Conservation (phyloP, 1,140 invertebrate genomes). For the Drosophila saltans region DNA sequence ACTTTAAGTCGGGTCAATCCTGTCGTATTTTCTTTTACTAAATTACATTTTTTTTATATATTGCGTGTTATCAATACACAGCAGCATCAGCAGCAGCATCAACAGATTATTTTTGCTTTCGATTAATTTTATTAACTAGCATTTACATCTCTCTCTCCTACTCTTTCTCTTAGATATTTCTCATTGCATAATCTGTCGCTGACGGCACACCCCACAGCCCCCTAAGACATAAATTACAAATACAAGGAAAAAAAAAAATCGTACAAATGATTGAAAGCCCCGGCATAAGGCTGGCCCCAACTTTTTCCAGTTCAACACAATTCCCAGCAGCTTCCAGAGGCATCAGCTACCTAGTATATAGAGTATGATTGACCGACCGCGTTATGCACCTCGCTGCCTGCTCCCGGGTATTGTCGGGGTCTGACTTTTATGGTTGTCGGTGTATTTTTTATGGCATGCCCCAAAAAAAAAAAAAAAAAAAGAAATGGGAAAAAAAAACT, state of each 20-base stretch:
- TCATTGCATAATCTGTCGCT: slow-evolving; percentile 79
- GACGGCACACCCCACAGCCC: slow-evolving; percentile 34
- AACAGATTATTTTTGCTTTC: slow-evolving; percentile 6
- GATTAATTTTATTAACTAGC: slow-evolving; percentile 73
- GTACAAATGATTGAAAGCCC: slow-evolving; percentile 74
- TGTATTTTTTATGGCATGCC: slow-evolving; percentile 75
- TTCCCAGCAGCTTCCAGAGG: background rate
- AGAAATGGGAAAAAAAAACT: background rate
- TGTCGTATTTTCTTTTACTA: too few species aligned
- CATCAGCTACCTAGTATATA: too few species aligned
- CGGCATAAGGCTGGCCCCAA: slow-evolving; percentile 7
- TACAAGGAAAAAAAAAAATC: slow-evolving; percentile 65
- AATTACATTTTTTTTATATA: too few species aligned
- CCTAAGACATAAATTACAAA: slow-evolving; percentile 21
- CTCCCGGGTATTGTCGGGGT: slow-evolving; percentile 72
- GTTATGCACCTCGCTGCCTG: slow-evolving; percentile 58
- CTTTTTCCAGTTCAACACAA: background rate
- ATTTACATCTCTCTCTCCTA: slow-evolving; percentile 39
- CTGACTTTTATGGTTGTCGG: slow-evolving; percentile 78
- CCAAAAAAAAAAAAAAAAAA: slow-evolving; percentile 34
- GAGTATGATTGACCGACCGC: slow-evolving; percentile 71
- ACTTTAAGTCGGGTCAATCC: too few species aligned
- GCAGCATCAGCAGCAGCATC: background rate
- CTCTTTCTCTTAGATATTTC: background rate
- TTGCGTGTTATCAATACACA: background rate